phyloP scores from a whole-genome alignment of 2,888 invertebrate species.

The Hyalella azteca region DNA sequence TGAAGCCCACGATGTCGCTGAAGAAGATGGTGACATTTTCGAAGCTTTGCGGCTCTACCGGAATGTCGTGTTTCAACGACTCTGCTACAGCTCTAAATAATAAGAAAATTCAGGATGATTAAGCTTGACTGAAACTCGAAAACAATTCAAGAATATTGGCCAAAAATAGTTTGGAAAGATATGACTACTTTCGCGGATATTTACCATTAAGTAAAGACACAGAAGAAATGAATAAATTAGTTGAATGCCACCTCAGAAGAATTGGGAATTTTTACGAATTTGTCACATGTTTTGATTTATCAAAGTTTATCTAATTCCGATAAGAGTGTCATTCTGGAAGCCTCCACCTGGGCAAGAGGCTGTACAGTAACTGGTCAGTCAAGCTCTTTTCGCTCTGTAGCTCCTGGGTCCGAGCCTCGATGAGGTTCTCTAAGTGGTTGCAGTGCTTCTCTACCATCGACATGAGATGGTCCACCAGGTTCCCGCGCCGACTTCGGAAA shows the following conservation, averaged over 20 bases:
- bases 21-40: constrained; percentile 95
- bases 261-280: too few species aligned
- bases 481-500: constrained; percentile 57
- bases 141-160: too few species aligned
- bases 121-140: too few species aligned
- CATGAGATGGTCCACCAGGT: constrained; percentile 74
- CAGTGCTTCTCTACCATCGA: constrained; percentile 98
- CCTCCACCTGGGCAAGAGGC: constrained; percentile 81
- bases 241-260: too few species aligned
- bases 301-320: too few species aligned
- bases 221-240: too few species aligned
- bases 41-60: constrained; percentile 86
- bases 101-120: too few species aligned
- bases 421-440: constrained; percentile 89
- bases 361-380: constrained; percentile 85
- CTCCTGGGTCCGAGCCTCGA: constrained; percentile 91
- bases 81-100: constrained; percentile 59
- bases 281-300: too few species aligned
- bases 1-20: constrained; percentile 93
- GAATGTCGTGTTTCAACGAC: constrained; percentile 79
- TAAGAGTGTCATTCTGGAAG: too few species aligned
- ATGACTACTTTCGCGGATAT: too few species aligned
- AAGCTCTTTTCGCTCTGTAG: constrained; percentile 94
- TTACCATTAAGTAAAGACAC: too few species aligned
- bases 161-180: too few species aligned